Conservation (phyloP, 2,113 vertebrate genomes). For the Lanius ludovicianus region DNA sequence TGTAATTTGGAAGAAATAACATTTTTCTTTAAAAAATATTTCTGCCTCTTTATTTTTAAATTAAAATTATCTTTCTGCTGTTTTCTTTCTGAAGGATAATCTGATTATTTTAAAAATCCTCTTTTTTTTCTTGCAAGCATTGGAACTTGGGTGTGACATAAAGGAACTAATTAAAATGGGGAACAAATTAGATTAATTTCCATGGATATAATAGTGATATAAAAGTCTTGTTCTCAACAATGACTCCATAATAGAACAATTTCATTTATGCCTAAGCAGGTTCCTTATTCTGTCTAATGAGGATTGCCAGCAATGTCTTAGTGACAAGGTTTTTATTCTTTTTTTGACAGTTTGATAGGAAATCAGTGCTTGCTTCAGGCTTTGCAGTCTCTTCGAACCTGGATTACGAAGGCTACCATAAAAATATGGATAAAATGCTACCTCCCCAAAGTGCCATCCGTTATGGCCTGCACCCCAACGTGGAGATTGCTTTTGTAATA, state of each 20-base stretch:
- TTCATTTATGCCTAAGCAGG: slow-evolving; percentile 43
- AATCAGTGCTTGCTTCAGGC: slow-evolving; percentile 69
- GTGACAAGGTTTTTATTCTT: slow-evolving; percentile 51
- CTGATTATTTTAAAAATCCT: neutral
- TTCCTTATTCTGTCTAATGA: slow-evolving; percentile 6
- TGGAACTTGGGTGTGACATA: neutral
- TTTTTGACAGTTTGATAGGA: slow-evolving; percentile 77
- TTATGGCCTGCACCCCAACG: slow-evolving; percentile 75
- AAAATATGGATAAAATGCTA: slow-evolving; percentile 77
- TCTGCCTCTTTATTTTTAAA: slow-evolving; percentile 35
- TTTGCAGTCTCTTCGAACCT: slow-evolving; percentile 67
- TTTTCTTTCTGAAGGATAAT: slow-evolving; percentile 35
- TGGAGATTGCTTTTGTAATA: slow-evolving; percentile 79
- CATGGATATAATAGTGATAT: neutral
- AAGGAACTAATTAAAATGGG: slow-evolving; percentile 46
- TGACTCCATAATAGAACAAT: slow-evolving; percentile 10
- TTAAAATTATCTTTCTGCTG: slow-evolving; percentile 12
- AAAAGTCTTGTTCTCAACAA: slow-evolving; percentile 33
- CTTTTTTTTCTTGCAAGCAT: neutral
- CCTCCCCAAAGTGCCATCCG: slow-evolving; percentile 73
- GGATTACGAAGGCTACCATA: slow-evolving; percentile 74
- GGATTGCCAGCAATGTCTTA: slow-evolving; percentile 12
- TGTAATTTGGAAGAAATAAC: slow-evolving; percentile 60
- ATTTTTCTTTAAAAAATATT: slow-evolving; percentile 21
- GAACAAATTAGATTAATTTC: slow-evolving; percentile 45